These are phyloP conservation scores for Sebastes iracundus DNA, from an alignment of 2,797 vertebrate species.

Conservation along the genomic window DNA sequence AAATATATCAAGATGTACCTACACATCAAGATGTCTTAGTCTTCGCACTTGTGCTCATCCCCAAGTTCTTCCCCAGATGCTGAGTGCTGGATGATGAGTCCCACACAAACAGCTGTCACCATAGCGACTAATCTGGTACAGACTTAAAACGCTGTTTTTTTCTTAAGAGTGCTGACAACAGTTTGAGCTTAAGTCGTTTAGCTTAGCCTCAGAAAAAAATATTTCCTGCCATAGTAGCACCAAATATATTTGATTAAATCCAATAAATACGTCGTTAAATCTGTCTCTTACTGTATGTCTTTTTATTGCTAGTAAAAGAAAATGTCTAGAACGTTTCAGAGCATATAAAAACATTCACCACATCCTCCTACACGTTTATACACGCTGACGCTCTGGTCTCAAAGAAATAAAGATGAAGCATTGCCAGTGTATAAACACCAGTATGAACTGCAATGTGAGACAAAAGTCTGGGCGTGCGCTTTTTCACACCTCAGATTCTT, in stretches of 20 bases:
- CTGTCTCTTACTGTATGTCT: not conserved
- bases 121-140: constrained; percentile 38
- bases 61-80: constrained; percentile 45
- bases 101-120: constrained; percentile 48
- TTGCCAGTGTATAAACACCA: constrained; percentile 17
- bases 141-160: constrained; percentile 32
- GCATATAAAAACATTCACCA: not conserved
- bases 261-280: not conserved
- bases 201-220: constrained; percentile 1
- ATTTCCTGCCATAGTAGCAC: not conserved
- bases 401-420: constrained; percentile 15
- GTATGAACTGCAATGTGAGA: constrained; percentile 1
- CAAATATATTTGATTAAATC: not conserved
- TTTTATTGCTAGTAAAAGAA: not conserved
- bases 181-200: not conserved
- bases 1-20: not conserved
- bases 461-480: constrained; percentile 18
- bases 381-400: constrained; percentile 6
- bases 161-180: constrained; percentile 7
- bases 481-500: constrained; percentile 48
- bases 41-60: constrained; percentile 6
- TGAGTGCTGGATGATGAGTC: constrained; percentile 29
- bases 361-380: not conserved
- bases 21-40: not conserved
- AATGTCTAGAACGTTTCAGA: not conserved